Evolutionary conservation across 2,113 vertebrate species (phyloP).

Genomic region (Oxyura jamaicensis): DNA sequence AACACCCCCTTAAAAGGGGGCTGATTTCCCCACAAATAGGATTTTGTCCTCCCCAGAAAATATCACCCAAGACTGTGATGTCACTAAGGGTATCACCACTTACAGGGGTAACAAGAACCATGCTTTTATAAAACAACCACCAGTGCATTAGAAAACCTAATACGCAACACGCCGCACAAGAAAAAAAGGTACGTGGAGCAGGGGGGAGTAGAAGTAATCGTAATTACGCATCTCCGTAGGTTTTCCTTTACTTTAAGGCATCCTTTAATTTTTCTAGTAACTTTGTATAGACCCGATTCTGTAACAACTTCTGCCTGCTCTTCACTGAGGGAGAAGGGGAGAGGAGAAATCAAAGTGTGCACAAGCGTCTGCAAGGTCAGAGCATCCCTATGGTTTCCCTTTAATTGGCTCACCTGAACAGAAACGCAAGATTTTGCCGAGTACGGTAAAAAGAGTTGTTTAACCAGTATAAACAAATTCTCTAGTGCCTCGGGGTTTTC

Average conservation of each 20-base stretch:
- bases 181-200: neutral
- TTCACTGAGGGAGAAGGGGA: neutral
- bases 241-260: neutral
- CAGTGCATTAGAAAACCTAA: neutral
- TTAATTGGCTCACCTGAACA: neutral
- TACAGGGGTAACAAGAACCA: neutral
- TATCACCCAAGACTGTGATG: neutral
- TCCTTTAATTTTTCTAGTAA: neutral
- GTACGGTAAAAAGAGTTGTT: neutral
- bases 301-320: neutral
- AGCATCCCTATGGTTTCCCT: neutral
- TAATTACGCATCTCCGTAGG: neutral
- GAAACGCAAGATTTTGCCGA: neutral
- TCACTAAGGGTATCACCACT: neutral
- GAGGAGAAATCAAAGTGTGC: rapidly evolving
- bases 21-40: neutral
- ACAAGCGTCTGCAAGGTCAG: neutral
- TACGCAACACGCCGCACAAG: neutral
- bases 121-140: neutral
- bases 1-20: neutral
- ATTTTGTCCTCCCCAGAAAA: neutral
- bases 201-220: neutral
- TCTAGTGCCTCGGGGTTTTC: neutral
- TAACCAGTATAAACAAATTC: neutral
- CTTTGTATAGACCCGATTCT: neutral